phyloP scores from a whole-genome alignment of 2,797 vertebrate genomes.

The Cygnus olor region DNA sequence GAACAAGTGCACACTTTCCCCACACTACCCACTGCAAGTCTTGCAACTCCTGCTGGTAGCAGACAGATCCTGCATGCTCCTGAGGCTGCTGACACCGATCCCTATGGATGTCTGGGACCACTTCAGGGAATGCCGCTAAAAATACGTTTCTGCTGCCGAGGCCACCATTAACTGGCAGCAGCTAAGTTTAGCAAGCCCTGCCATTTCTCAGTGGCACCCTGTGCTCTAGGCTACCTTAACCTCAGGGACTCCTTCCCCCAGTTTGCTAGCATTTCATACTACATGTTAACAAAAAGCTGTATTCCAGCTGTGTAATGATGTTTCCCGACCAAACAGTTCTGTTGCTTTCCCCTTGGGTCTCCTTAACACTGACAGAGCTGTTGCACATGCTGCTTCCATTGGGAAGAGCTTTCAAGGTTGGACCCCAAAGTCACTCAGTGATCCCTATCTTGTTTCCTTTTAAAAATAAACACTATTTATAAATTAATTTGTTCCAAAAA shows the following conservation, averaged over 20 bases:
- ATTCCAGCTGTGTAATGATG: not conserved
- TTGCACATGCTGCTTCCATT: not conserved
- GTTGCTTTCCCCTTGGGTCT: not conserved
- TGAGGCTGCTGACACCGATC: conserved; percentile 6
- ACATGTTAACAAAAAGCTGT: not conserved
- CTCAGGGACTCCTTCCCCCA: not conserved
- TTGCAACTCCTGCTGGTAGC: conserved; percentile 18
- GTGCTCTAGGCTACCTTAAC: not conserved
- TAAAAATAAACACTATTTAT: not conserved
- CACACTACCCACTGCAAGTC: not conserved
- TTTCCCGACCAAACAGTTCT: not conserved
- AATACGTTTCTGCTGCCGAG: not conserved
- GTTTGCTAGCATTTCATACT: not conserved
- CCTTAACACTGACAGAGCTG: not conserved
- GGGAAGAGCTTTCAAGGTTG: not conserved
- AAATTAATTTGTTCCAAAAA: not conserved
- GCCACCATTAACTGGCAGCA: not conserved
- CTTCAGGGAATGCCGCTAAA: not conserved
- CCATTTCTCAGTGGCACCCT: not conserved
- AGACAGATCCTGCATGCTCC: not conserved
- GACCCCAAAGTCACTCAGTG: not conserved
- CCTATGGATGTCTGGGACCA: not conserved
- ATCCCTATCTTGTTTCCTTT: not conserved
- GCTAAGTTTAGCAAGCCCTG: not conserved
- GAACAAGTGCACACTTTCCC: not conserved